Conservation (phyloP, 2,888 invertebrate species). For the Cryptocheilus praepositus region DNA sequence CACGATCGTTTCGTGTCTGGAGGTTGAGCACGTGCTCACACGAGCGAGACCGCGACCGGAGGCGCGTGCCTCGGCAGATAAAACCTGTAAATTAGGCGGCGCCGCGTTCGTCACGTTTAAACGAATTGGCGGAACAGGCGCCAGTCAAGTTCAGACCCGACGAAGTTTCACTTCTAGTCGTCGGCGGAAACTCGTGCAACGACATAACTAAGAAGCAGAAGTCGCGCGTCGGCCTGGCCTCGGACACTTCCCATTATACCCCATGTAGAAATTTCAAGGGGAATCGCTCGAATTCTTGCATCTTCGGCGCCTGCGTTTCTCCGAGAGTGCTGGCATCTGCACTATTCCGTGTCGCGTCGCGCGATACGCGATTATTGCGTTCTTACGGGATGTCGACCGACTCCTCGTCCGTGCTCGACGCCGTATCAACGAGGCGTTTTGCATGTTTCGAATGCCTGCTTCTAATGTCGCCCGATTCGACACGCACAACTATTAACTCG, state of each 20-base stretch:
- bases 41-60: constrained; percentile 3
- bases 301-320: constrained; percentile 21
- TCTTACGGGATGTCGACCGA: constrained; percentile 12
- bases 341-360: constrained; percentile 39
- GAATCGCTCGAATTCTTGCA: constrained; percentile 37
- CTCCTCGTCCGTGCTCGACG: constrained; percentile 9
- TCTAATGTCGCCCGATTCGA: too few species aligned
- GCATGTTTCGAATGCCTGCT: too few species aligned
- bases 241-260: constrained; percentile 23
- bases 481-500: too few species aligned
- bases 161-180: too few species aligned
- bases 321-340: constrained; percentile 26
- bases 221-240: constrained; percentile 17
- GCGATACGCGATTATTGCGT: constrained; percentile 34
- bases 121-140: constrained; percentile 25
- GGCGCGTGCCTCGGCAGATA: constrained; percentile 27
- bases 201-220: too few species aligned
- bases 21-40: neutral
- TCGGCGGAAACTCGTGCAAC: too few species aligned
- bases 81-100: constrained; percentile 34
- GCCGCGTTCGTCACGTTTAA: constrained; percentile 29
- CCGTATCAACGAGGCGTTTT: constrained; percentile 10
- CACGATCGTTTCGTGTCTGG: constrained; percentile 10
- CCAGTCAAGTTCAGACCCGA: neutral
- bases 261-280: constrained; percentile 41